phyloP scores from a whole-genome alignment of 2,113 vertebrate genomes.

The Macrotis lagotis region DNA sequence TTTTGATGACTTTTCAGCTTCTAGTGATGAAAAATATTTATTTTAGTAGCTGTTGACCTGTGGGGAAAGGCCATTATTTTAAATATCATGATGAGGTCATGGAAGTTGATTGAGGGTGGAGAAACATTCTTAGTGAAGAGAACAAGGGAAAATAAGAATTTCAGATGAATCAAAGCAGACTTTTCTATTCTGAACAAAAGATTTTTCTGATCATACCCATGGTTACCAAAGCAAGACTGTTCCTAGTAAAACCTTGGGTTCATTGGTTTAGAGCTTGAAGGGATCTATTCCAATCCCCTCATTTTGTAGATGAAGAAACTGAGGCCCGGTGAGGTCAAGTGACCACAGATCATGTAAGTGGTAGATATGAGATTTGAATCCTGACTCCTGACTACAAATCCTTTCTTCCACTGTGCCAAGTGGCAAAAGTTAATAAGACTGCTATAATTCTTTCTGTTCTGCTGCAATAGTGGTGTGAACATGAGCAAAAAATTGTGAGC shows the following conservation, averaged over 20 bases:
- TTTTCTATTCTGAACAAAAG: conserved; percentile 65
- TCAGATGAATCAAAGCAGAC: conserved; percentile 67
- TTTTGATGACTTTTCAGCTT: conserved; percentile 71
- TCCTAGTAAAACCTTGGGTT: not conserved
- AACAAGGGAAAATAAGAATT: conserved; percentile 64
- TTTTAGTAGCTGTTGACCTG: conserved; percentile 79
- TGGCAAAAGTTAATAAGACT: conserved; percentile 4
- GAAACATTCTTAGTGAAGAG: not conserved
- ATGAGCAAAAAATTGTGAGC: not conserved
- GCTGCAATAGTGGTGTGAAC: not conserved
- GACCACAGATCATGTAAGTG: not conserved
- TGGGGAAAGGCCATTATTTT: conserved; percentile 79
- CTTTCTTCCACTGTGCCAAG: not conserved
- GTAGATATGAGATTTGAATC: not conserved
- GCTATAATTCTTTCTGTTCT: not conserved
- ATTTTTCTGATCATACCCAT: conserved; percentile 27
- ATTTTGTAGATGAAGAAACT: not conserved
- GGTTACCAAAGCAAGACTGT: conserved; percentile 29
- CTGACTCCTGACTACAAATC: not conserved
- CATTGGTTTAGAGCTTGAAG: not conserved
- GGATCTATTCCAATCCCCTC: not conserved
- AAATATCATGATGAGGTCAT: conserved; percentile 80
- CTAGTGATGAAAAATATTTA: conserved; percentile 76
- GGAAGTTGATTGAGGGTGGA: conserved; percentile 57
- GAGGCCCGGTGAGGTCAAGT: not conserved